Evolutionary conservation across 2,888 invertebrate species (phyloP).

Genomic region (Drosophila dives): DNA sequence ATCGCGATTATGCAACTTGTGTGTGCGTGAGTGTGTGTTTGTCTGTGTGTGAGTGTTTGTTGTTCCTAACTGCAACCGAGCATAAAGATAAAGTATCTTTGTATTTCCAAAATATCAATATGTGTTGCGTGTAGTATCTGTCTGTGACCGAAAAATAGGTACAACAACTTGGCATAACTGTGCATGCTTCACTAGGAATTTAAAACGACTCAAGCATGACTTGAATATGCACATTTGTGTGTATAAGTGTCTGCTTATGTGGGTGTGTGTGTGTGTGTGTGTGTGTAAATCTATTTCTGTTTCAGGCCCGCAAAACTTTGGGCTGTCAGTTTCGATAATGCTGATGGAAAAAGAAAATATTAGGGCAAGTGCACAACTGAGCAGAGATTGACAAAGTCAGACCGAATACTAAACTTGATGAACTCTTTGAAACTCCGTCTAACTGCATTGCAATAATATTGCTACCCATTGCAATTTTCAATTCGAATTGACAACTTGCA

Average conservation of each 20-base stretch:
- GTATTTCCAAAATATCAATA: constrained; percentile 55
- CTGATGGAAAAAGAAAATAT: constrained; percentile 48
- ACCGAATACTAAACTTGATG: not conserved
- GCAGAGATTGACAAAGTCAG: constrained; percentile 39
- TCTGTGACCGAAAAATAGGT: constrained; percentile 22
- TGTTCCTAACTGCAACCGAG: constrained; percentile 44
- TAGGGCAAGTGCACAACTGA: constrained; percentile 33
- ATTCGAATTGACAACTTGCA: not conserved
- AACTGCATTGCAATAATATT: constrained; percentile 16
- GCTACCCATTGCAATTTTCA: not conserved
- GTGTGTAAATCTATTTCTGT: constrained; percentile 1
- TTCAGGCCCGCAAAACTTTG: not conserved
- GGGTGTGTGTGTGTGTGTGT: not conserved
- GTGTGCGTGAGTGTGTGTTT: constrained; percentile 16
- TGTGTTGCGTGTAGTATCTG: constrained; percentile 17
- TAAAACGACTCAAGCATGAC: constrained; percentile 19
- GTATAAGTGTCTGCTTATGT: constrained; percentile 1
- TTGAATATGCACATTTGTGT: constrained; percentile 17
- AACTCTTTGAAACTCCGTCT: constrained; percentile 5
- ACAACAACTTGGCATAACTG: constrained; percentile 24
- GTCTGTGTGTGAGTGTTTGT: constrained; percentile 18
- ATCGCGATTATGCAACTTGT: constrained; percentile 57
- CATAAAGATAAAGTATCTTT: constrained; percentile 56
- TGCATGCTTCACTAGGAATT: constrained; percentile 3
- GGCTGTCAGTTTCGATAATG: constrained; percentile 20